A percentile compares a stretch with the other conserved stretches of the same genome.
Evolutionary conservation across 2,797 vertebrate genomes (phyloP).

Genomic region (Phalanger gymnotis): DNA sequence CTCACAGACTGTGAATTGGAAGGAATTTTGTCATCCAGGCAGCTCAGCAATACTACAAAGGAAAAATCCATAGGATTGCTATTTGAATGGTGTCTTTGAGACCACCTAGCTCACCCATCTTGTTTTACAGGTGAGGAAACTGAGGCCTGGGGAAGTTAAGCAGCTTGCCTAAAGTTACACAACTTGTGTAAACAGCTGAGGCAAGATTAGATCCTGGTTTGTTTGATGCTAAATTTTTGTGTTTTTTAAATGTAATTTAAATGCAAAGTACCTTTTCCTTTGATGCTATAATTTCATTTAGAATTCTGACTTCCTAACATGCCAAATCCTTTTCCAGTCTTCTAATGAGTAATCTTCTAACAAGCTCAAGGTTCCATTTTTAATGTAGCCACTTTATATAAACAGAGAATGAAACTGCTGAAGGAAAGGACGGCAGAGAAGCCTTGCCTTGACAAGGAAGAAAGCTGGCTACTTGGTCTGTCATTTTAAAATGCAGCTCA

Average conservation of each 20-base stretch:
- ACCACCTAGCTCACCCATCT: background rate
- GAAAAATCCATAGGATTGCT: background rate
- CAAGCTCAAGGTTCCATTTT: background rate
- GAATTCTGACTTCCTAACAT: constrained; percentile 6
- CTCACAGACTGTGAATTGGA: background rate
- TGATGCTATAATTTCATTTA: background rate
- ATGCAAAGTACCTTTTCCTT: constrained; percentile 3
- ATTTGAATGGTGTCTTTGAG: background rate
- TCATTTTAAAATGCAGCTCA: constrained; percentile 43
- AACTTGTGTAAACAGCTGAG: background rate
- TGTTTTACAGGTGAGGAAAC: background rate
- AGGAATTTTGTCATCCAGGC: background rate
- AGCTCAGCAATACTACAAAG: background rate
- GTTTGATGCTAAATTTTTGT: background rate
- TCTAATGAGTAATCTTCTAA: background rate
- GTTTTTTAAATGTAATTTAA: background rate
- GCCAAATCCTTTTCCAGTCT: background rate
- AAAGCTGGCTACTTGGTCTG: constrained; percentile 66
- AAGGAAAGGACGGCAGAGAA: constrained; percentile 44
- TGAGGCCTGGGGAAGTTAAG: background rate
- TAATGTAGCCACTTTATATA: background rate
- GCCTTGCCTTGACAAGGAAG: background rate
- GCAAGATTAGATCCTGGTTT: background rate
- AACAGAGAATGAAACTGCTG: background rate
- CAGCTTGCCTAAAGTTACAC: background rate